Conservation (phyloP, 2,888 invertebrate genomes). For the Cryptus viduatorius region DNA sequence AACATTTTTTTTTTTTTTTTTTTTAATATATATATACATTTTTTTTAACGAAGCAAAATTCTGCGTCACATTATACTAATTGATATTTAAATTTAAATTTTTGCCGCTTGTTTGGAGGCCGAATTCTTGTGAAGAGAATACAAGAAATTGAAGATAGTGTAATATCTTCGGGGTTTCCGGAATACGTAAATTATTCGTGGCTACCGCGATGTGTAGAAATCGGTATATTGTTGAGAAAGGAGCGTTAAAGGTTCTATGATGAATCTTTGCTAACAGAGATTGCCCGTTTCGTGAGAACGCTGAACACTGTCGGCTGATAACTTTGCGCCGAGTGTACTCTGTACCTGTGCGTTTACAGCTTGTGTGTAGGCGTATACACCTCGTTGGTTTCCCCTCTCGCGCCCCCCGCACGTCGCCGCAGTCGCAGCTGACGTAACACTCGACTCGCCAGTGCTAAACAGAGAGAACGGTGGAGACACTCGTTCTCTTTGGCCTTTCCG, state of each 20-base stretch:
- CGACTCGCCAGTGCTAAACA: constrained; percentile 1
- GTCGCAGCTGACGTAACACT: constrained; percentile 47
- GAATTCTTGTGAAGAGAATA: not conserved
- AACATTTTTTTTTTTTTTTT: not conserved
- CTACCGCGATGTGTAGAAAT: not conserved
- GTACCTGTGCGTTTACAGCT: constrained; percentile 41
- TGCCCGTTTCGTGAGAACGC: constrained; percentile 1
- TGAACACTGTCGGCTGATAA: constrained; percentile 38
- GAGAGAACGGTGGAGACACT: not conserved
- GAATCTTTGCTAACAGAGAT: not conserved
- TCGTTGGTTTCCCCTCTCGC: not conserved
- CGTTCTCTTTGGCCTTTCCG: not conserved
- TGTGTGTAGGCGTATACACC: constrained; percentile 37
- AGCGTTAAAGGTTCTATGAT: not conserved
- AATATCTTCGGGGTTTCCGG: not conserved
- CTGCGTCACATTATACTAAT: not conserved
- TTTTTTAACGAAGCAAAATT: not conserved
- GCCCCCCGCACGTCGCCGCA: not conserved
- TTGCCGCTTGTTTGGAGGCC: not conserved
- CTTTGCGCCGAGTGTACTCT: constrained; percentile 31
- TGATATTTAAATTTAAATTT: not conserved
- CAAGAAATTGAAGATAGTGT: not conserved
- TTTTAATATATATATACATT: not conserved
- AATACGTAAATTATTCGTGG: not conserved
- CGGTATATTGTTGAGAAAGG: not conserved